Evolutionary conservation across 2,888 invertebrate genomes (phyloP).

Genomic region (Fragum whitleyi): DNA sequence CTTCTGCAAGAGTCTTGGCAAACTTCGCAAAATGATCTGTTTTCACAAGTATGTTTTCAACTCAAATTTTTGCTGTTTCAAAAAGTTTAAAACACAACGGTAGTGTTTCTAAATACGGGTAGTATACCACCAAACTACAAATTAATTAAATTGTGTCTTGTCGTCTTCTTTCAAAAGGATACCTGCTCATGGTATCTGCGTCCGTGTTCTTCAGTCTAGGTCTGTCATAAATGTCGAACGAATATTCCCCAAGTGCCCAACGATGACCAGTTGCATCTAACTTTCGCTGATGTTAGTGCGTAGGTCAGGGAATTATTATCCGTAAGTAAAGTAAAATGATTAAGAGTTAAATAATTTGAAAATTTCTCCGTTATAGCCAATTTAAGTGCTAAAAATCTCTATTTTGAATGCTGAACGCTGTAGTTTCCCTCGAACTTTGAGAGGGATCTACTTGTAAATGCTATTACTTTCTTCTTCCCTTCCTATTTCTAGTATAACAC

Average conservation of each 20-base stretch:
- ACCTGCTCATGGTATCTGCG: neutral
- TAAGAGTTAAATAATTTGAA: neutral
- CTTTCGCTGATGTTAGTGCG: neutral
- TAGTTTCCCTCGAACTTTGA: constrained; percentile 20
- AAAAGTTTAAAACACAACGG: no score
- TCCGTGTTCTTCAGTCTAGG: neutral
- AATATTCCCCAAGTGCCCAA: neutral
- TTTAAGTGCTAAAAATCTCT: constrained; percentile 10
- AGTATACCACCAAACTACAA: no score
- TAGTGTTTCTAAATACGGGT: no score
- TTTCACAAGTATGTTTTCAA: no score
- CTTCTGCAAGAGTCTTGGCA: no score
- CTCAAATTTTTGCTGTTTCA: no score
- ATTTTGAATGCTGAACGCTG: constrained; percentile 15
- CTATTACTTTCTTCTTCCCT: constrained; percentile 34
- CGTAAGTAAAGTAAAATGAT: neutral
- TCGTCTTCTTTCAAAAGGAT: neutral
- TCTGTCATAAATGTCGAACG: neutral
- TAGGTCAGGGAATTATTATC: neutral
- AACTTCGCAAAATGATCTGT: no score
- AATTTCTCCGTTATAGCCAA: neutral
- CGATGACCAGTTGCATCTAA: neutral
- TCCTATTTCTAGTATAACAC: constrained; percentile 46
- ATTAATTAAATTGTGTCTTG: no score
- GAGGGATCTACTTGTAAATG: constrained; percentile 50